Conservation (phyloP, 2,797 vertebrate genomes). For the Acanthurus lineatus region DNA sequence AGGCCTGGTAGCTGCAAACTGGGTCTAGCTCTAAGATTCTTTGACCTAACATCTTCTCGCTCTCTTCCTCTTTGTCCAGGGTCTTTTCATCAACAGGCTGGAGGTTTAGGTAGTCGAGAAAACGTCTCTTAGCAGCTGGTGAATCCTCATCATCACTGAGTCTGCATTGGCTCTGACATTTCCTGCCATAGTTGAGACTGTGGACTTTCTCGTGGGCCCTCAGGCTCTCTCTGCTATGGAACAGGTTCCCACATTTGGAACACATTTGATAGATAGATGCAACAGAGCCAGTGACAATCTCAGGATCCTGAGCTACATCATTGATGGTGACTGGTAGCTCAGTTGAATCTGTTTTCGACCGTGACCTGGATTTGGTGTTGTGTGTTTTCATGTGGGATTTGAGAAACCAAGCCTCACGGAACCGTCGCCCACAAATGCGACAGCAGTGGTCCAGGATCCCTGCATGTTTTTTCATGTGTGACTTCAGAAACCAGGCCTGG, state of each 20-base stretch:
- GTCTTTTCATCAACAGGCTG: conserved; percentile 74
- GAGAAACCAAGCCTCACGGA: conserved; percentile 97
- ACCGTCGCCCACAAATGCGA: conserved; percentile 93
- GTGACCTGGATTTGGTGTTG: conserved; percentile 87
- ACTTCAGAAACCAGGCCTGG: conserved; percentile 96
- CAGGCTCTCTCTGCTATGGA: conserved; percentile 92
- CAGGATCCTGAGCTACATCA: conserved; percentile 91
- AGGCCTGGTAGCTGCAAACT: conserved; percentile 95
- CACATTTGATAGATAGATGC: conserved; percentile 91
- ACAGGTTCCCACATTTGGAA: conserved; percentile 95
- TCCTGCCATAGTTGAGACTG: conserved; percentile 73
- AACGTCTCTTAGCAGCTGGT: conserved; percentile 85
- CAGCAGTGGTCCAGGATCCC: conserved; percentile 94
- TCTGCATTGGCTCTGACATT: conserved; percentile 62
- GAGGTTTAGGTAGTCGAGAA: conserved; percentile 90
- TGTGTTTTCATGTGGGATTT: conserved; percentile 99
- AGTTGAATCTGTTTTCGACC: conserved; percentile 84
- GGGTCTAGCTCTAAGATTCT: conserved; percentile 94
- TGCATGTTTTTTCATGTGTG: conserved; percentile 96
- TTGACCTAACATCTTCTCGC: conserved; percentile 78
- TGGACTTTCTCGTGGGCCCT: conserved; percentile 91
- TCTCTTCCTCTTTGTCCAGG: conserved; percentile 59
- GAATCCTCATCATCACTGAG: conserved; percentile 74
- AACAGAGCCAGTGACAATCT: conserved; percentile 79
- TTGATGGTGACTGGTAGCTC: conserved; percentile 93